These are phyloP conservation scores for Drosophila watanabei DNA, from an alignment of 1,140 invertebrate genomes.

Conservation along the genomic window DNA sequence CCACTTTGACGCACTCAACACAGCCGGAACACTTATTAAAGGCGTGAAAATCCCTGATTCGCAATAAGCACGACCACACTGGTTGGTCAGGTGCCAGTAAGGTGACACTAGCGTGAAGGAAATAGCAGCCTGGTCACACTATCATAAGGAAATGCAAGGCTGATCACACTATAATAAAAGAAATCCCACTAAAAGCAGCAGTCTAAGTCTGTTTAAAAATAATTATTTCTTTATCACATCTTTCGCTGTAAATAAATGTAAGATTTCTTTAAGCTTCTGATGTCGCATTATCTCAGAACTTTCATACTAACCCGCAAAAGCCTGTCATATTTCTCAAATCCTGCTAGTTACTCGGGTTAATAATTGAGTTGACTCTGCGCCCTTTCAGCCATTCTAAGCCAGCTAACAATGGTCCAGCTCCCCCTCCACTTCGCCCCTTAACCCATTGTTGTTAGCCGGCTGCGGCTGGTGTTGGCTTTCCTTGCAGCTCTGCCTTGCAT, in stretches of 20 bases:
- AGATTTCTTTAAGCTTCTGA: background rate
- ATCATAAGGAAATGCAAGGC: background rate
- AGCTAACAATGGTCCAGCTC: conserved; percentile 33
- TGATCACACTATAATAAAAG: too few relatives aligned
- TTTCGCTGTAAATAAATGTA: background rate
- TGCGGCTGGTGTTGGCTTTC: conserved; percentile 39
- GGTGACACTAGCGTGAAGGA: background rate
- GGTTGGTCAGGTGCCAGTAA: background rate
- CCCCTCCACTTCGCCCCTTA: background rate
- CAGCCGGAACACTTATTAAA: conserved; percentile 27
- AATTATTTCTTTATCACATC: too few relatives aligned
- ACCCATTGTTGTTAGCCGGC: conserved; percentile 53
- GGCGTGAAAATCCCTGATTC: conserved; percentile 26
- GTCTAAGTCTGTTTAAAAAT: too few relatives aligned
- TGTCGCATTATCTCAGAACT: background rate
- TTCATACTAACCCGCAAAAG: background rate
- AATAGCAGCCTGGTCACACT: background rate
- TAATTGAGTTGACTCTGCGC: conserved; percentile 38
- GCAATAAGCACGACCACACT: conserved; percentile 3
- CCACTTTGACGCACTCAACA: conserved; percentile 5
- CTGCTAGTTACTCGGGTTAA: conserved; percentile 31
- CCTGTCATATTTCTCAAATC: conserved; percentile 14
- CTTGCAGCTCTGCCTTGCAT: conserved; percentile 37
- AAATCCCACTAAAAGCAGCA: too few relatives aligned
- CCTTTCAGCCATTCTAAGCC: conserved; percentile 32